Conservation (phyloP, 37 sponge, comb jelly and placozoan genomes). For the Diacarnus erythraeanus region DNA sequence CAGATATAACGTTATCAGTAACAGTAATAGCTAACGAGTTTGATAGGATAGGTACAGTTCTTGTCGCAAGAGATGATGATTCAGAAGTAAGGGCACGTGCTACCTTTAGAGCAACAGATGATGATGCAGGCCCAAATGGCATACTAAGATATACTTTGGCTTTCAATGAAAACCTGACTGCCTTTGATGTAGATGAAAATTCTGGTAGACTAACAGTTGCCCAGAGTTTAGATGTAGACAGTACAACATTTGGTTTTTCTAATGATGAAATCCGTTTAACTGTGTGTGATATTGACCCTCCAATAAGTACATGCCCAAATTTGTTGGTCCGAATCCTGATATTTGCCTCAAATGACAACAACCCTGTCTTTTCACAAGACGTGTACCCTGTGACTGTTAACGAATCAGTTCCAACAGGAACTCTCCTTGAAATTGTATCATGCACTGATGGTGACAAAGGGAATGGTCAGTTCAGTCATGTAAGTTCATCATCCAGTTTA, state of each 20-base stretch:
- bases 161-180: background rate
- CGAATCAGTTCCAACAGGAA: background rate
- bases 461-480: background rate
- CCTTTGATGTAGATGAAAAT: constrained; percentile 6
- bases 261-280: background rate
- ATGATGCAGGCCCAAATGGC: constrained; percentile 21
- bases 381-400: background rate
- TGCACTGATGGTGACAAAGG: constrained; percentile 1
- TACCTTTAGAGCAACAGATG: constrained; percentile 10
- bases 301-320: constrained; percentile 2
- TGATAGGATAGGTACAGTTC: background rate
- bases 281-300: constrained; percentile 25
- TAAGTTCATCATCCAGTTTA: background rate
- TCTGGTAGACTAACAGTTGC: constrained; percentile 2
- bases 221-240: constrained; percentile 18
- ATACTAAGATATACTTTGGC: constrained; percentile 9
- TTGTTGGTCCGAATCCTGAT: background rate
- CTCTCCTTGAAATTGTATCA: background rate
- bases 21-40: background rate
- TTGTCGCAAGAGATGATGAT: background rate
- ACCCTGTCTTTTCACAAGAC: constrained; percentile 13
- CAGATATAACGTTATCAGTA: background rate
- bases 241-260: background rate
- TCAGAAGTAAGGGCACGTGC: background rate
- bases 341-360: constrained; percentile 14